These are phyloP conservation scores for Erpetoichthys calabaricus DNA, from an alignment of 2,797 vertebrate species.

Conservation along the genomic window DNA sequence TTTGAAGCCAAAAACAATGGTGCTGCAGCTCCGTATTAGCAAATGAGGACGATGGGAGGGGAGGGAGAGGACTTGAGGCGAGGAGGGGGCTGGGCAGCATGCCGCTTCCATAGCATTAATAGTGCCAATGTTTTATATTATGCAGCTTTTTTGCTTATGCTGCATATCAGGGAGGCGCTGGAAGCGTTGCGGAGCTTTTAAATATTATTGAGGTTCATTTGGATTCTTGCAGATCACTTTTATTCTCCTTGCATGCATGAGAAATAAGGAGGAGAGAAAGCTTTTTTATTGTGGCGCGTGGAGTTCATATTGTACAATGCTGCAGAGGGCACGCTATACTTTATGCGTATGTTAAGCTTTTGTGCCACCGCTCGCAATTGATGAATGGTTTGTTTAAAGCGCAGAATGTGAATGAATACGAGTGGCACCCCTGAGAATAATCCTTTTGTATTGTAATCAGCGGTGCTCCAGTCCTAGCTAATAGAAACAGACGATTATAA, in stretches of 20 bases:
- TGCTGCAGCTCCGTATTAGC: constrained; percentile 40
- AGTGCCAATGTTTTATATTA: constrained; percentile 51
- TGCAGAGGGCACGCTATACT: neutral
- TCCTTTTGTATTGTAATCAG: constrained; percentile 55
- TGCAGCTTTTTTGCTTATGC: constrained; percentile 41
- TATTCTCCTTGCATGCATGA: neutral
- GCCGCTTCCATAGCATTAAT: constrained; percentile 46
- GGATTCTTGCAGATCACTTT: neutral
- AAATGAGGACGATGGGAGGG: constrained; percentile 1
- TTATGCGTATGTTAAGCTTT: constrained; percentile 19
- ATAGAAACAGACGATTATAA: constrained; percentile 35
- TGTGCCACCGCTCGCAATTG: constrained; percentile 43
- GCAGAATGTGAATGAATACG: constrained; percentile 54
- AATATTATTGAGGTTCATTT: constrained; percentile 22
- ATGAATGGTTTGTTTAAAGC: constrained; percentile 60
- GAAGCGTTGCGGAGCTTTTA: constrained; percentile 20
- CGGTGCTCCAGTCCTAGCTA: constrained; percentile 51
- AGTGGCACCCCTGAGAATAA: constrained; percentile 46
- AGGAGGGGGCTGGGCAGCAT: constrained; percentile 36
- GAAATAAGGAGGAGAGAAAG: neutral
- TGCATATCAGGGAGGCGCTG: constrained; percentile 32
- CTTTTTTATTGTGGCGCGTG: neutral
- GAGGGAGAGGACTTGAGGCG: neutral
- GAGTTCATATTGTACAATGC: neutral
- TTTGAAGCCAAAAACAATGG: constrained; percentile 55